Evolutionary conservation across 2,113 vertebrate species (phyloP).

Genomic region (Trogon surrucura): DNA sequence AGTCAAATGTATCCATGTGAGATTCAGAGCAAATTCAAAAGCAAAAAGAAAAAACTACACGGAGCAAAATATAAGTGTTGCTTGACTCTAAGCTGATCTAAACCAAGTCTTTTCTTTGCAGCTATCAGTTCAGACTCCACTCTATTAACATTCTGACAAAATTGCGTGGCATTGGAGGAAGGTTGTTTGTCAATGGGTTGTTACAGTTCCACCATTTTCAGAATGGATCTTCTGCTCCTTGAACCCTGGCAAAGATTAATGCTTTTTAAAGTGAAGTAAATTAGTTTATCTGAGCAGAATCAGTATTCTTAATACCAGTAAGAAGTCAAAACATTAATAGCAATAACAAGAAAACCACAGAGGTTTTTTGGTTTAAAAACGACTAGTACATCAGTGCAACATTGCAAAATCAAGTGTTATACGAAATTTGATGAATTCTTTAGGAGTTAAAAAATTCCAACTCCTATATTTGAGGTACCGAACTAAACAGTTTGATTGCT

Average conservation of each 20-base stretch:
- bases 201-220: not conserved
- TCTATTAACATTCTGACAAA: not conserved
- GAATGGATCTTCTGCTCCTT: not conserved
- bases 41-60: not conserved
- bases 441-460: not conserved
- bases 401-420: not conserved
- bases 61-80: not conserved
- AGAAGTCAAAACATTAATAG: not conserved
- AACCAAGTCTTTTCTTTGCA: not conserved
- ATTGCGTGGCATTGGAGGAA: not conserved
- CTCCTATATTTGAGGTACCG: not conserved
- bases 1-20: not conserved
- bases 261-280: not conserved
- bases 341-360: not conserved
- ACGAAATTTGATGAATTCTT: not conserved
- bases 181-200: not conserved
- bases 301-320: not conserved
- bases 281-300: not conserved
- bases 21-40: not conserved
- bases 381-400: accelerated
- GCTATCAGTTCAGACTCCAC: not conserved
- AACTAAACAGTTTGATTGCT: not conserved
- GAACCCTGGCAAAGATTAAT: not conserved
- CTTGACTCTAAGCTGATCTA: not conserved
- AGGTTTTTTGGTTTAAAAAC: not conserved